These are phyloP conservation scores for Aphidoletes aphidimyza DNA, from an alignment of 2,888 invertebrate species.

Conservation along the genomic window DNA sequence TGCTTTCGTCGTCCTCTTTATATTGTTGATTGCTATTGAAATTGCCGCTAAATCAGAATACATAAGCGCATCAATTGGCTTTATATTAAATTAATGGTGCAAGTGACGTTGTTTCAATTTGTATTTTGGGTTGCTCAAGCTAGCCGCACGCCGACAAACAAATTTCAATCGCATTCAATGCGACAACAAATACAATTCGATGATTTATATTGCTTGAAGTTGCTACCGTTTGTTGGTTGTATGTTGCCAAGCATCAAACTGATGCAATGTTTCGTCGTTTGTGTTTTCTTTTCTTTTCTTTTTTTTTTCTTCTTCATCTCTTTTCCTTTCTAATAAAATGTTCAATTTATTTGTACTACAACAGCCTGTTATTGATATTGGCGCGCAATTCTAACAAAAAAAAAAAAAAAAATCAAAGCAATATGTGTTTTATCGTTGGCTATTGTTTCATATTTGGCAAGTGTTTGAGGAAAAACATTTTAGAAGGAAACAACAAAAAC, in stretches of 20 bases:
- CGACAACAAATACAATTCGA: conserved; percentile 22
- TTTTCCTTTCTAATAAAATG: neutral
- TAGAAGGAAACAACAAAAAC: too few relatives aligned
- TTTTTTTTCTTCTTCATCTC: neutral
- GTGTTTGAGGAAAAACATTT: conserved; percentile 11
- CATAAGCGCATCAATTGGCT: neutral
- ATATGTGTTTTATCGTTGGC: too few relatives aligned
- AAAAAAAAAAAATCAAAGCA: neutral
- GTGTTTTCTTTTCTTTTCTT: neutral
- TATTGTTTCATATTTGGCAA: conserved; percentile 27
- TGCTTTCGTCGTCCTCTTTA: neutral
- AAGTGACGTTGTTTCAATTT: neutral
- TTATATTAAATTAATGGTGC: neutral
- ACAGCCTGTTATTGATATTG: neutral
- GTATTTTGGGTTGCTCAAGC: too few relatives aligned
- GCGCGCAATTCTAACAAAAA: neutral
- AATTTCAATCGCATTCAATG: neutral
- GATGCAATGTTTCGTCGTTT: neutral
- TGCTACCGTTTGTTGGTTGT: neutral
- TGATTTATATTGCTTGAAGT: neutral
- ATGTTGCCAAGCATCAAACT: neutral
- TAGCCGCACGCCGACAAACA: neutral
- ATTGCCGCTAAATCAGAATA: neutral
- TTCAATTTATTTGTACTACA: too few relatives aligned
- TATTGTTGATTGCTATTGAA: neutral